These are phyloP conservation scores for Spatula clypeata DNA, from an alignment of 2,797 vertebrate species.

Conservation along the genomic window DNA sequence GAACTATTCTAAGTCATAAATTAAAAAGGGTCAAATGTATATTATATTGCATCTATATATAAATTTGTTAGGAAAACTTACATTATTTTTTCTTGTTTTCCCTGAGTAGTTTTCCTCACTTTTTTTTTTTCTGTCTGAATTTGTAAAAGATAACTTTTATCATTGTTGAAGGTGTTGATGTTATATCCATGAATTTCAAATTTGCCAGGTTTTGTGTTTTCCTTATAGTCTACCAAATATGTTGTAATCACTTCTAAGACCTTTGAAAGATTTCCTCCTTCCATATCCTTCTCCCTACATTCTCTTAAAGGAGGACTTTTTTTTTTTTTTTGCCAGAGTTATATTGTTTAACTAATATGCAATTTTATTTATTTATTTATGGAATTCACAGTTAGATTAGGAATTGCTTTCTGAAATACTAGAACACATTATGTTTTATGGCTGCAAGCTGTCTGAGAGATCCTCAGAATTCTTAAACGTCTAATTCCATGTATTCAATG, in stretches of 20 bases:
- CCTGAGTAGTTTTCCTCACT: fast-evolving
- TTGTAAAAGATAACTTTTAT: neutral
- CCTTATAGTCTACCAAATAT: too few relatives aligned
- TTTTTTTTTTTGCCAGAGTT: neutral
- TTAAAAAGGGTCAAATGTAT: neutral
- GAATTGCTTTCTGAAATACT: neutral
- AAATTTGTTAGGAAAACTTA: neutral
- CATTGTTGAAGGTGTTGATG: too few relatives aligned
- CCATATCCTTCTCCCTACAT: too few relatives aligned
- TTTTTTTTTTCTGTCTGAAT: neutral
- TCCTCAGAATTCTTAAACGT: neutral
- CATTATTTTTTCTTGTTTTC: neutral
- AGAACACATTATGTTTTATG: neutral
- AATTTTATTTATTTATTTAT: neutral
- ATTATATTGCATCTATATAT: neutral
- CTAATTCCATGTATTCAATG: neutral
- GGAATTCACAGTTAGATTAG: neutral
- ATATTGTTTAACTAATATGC: neutral
- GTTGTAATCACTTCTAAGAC: too few relatives aligned
- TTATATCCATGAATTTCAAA: too few relatives aligned
- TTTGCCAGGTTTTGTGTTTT: too few relatives aligned
- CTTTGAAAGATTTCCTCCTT: too few relatives aligned
- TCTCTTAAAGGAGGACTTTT: too few relatives aligned
- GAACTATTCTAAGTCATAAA: neutral
- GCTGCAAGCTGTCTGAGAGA: neutral